Percentiles rank a stretch among this genome's conserved stretches.
Conservation (phyloP, 2,888 invertebrate species). For the Agrochola lychnidis region DNA sequence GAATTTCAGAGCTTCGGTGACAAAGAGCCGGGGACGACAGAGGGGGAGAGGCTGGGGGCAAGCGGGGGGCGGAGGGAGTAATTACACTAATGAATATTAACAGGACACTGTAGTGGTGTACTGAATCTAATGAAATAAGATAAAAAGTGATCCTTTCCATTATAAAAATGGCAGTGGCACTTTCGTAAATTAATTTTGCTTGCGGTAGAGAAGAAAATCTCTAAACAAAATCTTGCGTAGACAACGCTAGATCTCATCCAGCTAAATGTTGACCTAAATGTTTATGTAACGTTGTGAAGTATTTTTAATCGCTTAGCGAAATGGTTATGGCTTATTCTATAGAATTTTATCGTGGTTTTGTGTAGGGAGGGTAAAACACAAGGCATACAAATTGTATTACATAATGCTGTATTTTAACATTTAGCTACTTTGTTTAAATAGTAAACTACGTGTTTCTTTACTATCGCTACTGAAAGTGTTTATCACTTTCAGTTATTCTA, state of each 20-base stretch:
- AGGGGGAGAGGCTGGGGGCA: constrained; percentile 15
- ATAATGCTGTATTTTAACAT: neutral
- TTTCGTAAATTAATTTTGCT: constrained; percentile 57
- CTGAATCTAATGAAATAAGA: constrained; percentile 62
- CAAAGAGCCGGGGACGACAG: constrained; percentile 40
- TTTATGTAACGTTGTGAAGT: constrained; percentile 30
- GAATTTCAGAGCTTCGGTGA: constrained; percentile 64
- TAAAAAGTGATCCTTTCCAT: constrained; percentile 59
- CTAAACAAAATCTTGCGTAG: constrained; percentile 44
- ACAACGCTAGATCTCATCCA: constrained; percentile 40
- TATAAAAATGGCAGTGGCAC: constrained; percentile 50
- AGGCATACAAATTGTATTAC: neutral
- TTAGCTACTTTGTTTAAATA: neutral
- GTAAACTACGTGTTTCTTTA: neutral
- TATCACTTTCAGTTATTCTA: neutral
- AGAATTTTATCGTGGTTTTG: constrained; percentile 23
- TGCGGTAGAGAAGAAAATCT: constrained; percentile 46
- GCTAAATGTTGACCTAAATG: constrained; percentile 44
- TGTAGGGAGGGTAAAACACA: neutral
- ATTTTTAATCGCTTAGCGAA: constrained; percentile 48
- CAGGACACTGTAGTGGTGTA: constrained; percentile 66
- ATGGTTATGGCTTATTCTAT: constrained; percentile 45
- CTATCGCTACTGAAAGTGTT: too few relatives aligned
- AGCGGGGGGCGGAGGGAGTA: constrained; percentile 57
- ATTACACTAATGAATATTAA: constrained; percentile 82